Conservation (phyloP, 2,113 vertebrate species). For the Hemiscyllium ocellatum region DNA sequence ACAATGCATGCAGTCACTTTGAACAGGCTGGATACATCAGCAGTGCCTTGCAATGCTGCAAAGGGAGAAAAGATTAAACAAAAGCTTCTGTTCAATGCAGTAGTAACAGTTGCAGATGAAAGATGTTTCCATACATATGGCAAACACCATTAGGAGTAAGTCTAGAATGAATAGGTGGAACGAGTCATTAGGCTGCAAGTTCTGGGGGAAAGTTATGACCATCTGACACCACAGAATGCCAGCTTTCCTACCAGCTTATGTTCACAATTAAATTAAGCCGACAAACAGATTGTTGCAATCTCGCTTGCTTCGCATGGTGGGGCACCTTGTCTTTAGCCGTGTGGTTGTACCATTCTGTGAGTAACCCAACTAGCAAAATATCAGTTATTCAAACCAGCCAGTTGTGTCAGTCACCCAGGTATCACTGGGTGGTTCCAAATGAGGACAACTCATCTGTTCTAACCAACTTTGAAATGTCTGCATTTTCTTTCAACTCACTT, state of each 20-base stretch:
- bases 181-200: slow-evolving; percentile 97
- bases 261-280: slow-evolving; percentile 87
- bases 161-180: slow-evolving; percentile 83
- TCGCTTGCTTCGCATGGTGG: slow-evolving; percentile 85
- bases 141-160: slow-evolving; percentile 82
- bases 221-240: slow-evolving; percentile 86
- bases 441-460: too few relatives aligned
- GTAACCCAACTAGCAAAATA: not conserved
- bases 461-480: not conserved
- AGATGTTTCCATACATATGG: slow-evolving; percentile 84
- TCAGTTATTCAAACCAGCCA: not conserved
- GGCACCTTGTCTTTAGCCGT: slow-evolving; percentile 67
- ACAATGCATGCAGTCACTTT: slow-evolving; percentile 51
- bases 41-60: slow-evolving; percentile 49
- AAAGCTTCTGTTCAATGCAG: slow-evolving; percentile 67
- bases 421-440: not conserved
- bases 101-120: slow-evolving; percentile 72
- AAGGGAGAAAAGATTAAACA: slow-evolving; percentile 52
- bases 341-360: slow-evolving; percentile 29
- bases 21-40: slow-evolving; percentile 57
- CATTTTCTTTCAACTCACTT: not conserved
- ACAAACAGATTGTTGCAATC: slow-evolving; percentile 91
- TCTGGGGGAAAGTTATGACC: slow-evolving; percentile 76
- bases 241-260: slow-evolving; percentile 78
- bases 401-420: too few relatives aligned